These are phyloP conservation scores for Argyra leucocephala DNA, from an alignment of 2,888 invertebrate species.

Conservation along the genomic window DNA sequence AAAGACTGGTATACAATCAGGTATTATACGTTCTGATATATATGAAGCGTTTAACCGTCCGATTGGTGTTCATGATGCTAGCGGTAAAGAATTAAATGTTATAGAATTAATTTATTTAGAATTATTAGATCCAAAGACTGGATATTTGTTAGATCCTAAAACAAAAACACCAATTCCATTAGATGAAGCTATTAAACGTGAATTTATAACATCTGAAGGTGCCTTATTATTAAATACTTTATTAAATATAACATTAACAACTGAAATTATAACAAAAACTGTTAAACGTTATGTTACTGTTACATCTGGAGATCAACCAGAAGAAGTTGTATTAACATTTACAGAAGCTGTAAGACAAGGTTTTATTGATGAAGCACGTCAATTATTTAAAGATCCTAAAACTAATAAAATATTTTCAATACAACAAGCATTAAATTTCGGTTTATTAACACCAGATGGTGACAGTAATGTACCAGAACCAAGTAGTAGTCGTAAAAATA, in stretches of 20 bases:
- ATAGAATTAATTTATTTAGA: slow-evolving; percentile 80
- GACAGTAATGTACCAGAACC: slow-evolving; percentile 46
- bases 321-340: slow-evolving; percentile 58
- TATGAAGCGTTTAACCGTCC: slow-evolving; percentile 74
- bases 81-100: slow-evolving; percentile 68
- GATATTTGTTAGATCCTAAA: slow-evolving; percentile 68
- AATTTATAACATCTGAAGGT: slow-evolving; percentile 77
- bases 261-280: slow-evolving; percentile 76
- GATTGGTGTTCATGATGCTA: slow-evolving; percentile 65
- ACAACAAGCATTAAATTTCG: slow-evolving; percentile 67
- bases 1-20: slow-evolving; percentile 67
- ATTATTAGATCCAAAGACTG: slow-evolving; percentile 78
- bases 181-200: slow-evolving; percentile 75
- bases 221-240: slow-evolving; percentile 76
- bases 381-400: slow-evolving; percentile 66
- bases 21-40: slow-evolving; percentile 73
- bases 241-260: slow-evolving; percentile 77
- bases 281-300: slow-evolving; percentile 74
- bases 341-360: slow-evolving; percentile 69
- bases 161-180: slow-evolving; percentile 65
- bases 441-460: slow-evolving; percentile 55
- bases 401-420: slow-evolving; percentile 64
- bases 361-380: slow-evolving; percentile 67
- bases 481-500: slow-evolving; percentile 39
- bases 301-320: slow-evolving; percentile 52